A percentile compares a stretch with the other conserved stretches of the same genome.
phyloP scores from a whole-genome alignment of 2,888 invertebrate genomes.

The Hypolimnas misippus region DNA sequence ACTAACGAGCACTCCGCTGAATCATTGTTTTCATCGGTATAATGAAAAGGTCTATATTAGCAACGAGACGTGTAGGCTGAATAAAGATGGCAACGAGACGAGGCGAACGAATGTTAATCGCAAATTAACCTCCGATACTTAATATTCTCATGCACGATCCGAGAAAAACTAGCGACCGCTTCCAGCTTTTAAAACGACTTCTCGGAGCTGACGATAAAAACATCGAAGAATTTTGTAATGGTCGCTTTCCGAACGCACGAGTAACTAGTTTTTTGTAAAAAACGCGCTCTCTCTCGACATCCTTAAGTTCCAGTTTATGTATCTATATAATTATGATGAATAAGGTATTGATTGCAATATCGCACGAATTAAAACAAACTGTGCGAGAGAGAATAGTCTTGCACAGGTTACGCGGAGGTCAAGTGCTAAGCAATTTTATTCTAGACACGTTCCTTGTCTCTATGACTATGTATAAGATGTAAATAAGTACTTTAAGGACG shows the following conservation, averaged over 20 bases:
- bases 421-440: slow-evolving; percentile 24
- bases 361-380: slow-evolving; percentile 3
- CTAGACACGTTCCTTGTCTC: slow-evolving; percentile 25
- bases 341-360: slow-evolving; percentile 15
- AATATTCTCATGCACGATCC: slow-evolving; percentile 32
- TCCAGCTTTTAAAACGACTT: slow-evolving; percentile 56
- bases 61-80: slow-evolving; percentile 45
- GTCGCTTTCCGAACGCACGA: slow-evolving; percentile 64
- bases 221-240: slow-evolving; percentile 72
- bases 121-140: slow-evolving; percentile 32
- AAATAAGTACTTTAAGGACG: slow-evolving; percentile 8
- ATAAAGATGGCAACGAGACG: slow-evolving; percentile 28
- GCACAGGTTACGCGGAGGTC: slow-evolving; percentile 24
- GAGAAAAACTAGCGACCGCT: slow-evolving; percentile 40
- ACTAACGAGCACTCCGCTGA: slow-evolving; percentile 61
- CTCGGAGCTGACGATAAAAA: slow-evolving; percentile 64
- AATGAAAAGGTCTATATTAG: slow-evolving; percentile 55
- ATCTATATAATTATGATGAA: slow-evolving; percentile 42
- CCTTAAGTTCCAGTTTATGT: slow-evolving; percentile 56
- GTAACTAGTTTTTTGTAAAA: slow-evolving; percentile 63
- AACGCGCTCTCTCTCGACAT: slow-evolving; percentile 50
- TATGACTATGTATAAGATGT: slow-evolving; percentile 26
- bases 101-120: slow-evolving; percentile 35
- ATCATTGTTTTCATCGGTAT: slow-evolving; percentile 68
- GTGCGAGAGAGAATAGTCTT: not conserved